Base-by-base conservation (phyloP, 30 jellyfish, hydroid and myxozoan species). In the Hydra vulgaris region DNA sequence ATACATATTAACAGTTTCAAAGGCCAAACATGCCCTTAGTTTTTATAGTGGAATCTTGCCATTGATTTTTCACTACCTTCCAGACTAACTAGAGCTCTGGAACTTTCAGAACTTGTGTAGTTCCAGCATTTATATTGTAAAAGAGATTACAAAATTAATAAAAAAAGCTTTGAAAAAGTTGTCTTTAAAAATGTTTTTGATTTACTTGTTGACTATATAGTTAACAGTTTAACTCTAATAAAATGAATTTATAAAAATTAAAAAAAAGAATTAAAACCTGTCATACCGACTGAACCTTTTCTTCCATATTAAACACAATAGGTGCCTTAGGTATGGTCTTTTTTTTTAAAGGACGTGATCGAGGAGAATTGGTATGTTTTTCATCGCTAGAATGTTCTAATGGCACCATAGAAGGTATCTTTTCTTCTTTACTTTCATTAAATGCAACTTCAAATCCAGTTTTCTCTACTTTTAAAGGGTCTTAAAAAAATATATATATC, bases 361-460 rank as follows among this genome's bases (percentile, higher is more conserved):
- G 80, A 54, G 83, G 86, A 16, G 95, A 84, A 24, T 83, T 74
- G 15, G 53, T 8, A 23, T 66, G 85, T 68, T 77, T 25, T 21
- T 71, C 70, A 25, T 82, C 87, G 55, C 68, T 76, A 73, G 81
- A 76, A 26, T 18, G 83, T n/a, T 76, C 81, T 21, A 68, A 86
- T 61, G 84, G 77, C 26, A 72, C 82, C 54, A 73, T 84, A 0
- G 96, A 84, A 68, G 96, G 96, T 74, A 77, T 79, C 53, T 84
- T 89, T 12, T 79, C 88, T 8, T 72, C 92, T 79, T 75, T 69
- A 25, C 76, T 84, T 26, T 78, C 72, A 70, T 54, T 79, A 73
- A 84, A 84, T 5, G 82, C 95, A 19, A 95, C 96, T 23, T 74
- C 78, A 68, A 82, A 89, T 7, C 76, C 75, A 18, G 96, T 89